Evolutionary conservation across 1,140 invertebrate genomes (phyloP).

Genomic region (Drosophila mojavensis): DNA sequence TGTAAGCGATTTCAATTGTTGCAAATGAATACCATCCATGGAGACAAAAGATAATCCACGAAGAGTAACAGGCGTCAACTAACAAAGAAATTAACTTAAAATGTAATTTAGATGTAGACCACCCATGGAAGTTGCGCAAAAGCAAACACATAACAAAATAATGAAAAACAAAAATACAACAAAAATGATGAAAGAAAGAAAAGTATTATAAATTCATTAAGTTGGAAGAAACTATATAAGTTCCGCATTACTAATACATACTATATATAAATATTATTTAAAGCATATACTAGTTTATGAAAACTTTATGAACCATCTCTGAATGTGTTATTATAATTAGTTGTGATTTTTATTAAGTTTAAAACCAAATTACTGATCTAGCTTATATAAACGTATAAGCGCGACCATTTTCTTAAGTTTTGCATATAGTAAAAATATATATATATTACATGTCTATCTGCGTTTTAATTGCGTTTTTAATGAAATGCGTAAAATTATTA

Average conservation of each 20-base stretch:
- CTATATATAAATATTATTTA: slow-evolving; percentile 35
- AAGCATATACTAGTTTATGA: slow-evolving; percentile 51
- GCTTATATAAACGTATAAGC: slow-evolving; percentile 43
- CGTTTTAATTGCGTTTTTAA: slow-evolving; percentile 15
- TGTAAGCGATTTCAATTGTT: slow-evolving; percentile 54
- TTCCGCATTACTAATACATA: slow-evolving; percentile 20
- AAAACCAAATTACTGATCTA: slow-evolving; percentile 49
- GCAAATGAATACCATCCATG: slow-evolving; percentile 49
- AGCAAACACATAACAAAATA: not conserved
- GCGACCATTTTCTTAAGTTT: slow-evolving; percentile 42
- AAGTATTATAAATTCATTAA: slow-evolving; percentile 51
- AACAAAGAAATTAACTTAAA: slow-evolving; percentile 45
- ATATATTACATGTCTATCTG: slow-evolving; percentile 50
- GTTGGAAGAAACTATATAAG: slow-evolving; percentile 16
- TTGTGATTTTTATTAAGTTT: slow-evolving; percentile 69
- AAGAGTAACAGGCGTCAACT: slow-evolving; percentile 41
- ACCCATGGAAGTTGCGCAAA: slow-evolving; percentile 21
- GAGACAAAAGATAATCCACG: slow-evolving; percentile 7
- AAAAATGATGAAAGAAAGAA: not conserved
- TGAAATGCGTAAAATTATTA: not conserved
- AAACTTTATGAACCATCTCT: slow-evolving; percentile 33
- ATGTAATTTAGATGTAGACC: slow-evolving; percentile 50
- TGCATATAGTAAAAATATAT: slow-evolving; percentile 49
- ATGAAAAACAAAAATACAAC: slow-evolving; percentile 4
- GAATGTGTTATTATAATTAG: slow-evolving; percentile 74